Evolutionary conservation across 1,140 invertebrate genomes (phyloP).

Genomic region (Apolygus lucorum): DNA sequence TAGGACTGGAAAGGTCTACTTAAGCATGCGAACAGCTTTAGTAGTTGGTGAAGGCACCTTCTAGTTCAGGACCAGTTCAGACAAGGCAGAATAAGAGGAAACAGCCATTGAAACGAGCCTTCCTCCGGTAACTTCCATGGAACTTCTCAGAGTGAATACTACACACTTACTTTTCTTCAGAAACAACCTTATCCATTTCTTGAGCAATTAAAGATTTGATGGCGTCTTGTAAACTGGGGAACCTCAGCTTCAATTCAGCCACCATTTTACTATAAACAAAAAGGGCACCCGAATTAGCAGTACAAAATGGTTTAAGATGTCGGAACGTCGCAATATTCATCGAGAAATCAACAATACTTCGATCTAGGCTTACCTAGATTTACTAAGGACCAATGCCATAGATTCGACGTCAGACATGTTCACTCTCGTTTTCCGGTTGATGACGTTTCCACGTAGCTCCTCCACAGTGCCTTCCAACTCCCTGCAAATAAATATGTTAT

Average conservation of each 20-base stretch:
- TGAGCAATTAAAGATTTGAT: conserved; percentile 77
- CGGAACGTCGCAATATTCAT: not conserved
- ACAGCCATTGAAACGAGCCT: not conserved
- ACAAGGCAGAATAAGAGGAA: not conserved
- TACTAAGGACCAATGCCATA: conserved; percentile 84
- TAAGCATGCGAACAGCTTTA: too few relatives aligned
- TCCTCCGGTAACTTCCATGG: not conserved
- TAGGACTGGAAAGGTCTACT: not conserved
- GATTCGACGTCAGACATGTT: conserved; percentile 95
- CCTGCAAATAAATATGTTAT: conserved; percentile 47
- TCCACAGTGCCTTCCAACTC: conserved; percentile 92
- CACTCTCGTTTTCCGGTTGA: conserved; percentile 86
- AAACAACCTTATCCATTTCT: conserved; percentile 89
- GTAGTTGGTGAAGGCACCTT: too few relatives aligned
- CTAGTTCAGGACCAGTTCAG: not conserved
- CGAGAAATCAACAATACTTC: not conserved
- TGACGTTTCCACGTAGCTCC: conserved; percentile 86
- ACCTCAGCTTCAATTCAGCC: conserved; percentile 84
- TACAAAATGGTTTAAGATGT: too few relatives aligned
- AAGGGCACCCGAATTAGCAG: too few relatives aligned
- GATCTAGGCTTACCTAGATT: conserved; percentile 55
- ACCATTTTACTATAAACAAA: conserved; percentile 68
- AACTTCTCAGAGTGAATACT: conserved; percentile 14
- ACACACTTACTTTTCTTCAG: conserved; percentile 76
- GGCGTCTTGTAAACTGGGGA: conserved; percentile 79